phyloP scores from a whole-genome alignment of 30 jellyfish, hydroid and myxozoan species.

The Catostylus mosaicus region DNA sequence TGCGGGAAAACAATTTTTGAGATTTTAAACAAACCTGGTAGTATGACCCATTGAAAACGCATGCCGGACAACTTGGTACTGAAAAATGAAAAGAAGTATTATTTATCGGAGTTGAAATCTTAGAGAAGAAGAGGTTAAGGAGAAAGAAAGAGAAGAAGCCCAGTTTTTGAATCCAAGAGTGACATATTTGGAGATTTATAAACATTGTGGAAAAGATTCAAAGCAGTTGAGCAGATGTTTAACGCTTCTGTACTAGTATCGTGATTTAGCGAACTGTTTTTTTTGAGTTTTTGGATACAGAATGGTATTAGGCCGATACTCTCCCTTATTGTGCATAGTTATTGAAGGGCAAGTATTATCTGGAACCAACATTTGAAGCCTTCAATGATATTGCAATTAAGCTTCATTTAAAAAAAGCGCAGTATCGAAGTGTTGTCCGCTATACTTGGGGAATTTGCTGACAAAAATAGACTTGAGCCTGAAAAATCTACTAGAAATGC shows the following conservation, averaged over 20 bases:
- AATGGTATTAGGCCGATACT: too few relatives aligned
- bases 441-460: too few relatives aligned
- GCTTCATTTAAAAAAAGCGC: too few relatives aligned
- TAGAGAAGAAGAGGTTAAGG: background rate
- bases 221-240: background rate
- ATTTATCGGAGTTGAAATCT: background rate
- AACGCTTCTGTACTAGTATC: background rate
- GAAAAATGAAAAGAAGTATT: background rate
- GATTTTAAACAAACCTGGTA: conserved; percentile 70
- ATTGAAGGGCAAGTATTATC: too few relatives aligned
- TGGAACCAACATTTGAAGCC: too few relatives aligned
- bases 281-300: too few relatives aligned
- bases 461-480: too few relatives aligned
- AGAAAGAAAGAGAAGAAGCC: too few relatives aligned
- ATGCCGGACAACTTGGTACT: conserved; percentile 89
- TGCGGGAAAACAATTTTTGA: background rate
- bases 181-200: background rate
- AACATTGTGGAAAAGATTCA: background rate
- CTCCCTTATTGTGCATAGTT: too few relatives aligned
- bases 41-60: conserved; percentile 77
- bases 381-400: too few relatives aligned
- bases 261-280: background rate
- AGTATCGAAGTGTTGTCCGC: too few relatives aligned
- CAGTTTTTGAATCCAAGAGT: too few relatives aligned
- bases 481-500: background rate